Conservation (phyloP, 2,888 invertebrate genomes). For the Horisme vitalbata region DNA sequence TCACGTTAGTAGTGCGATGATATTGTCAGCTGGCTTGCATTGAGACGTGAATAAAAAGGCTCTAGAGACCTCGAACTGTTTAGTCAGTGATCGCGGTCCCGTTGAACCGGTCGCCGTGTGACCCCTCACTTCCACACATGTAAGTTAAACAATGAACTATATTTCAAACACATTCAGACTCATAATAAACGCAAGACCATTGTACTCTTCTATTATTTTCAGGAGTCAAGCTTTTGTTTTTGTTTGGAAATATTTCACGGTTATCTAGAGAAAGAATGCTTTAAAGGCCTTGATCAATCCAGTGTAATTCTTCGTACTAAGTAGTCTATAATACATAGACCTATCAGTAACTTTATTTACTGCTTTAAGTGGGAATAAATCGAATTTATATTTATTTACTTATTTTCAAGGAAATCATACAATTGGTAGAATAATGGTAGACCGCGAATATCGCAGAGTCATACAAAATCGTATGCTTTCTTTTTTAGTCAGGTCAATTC, state of each 20-base stretch:
- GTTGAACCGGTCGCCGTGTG: conserved; percentile 62
- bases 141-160: conserved; percentile 44
- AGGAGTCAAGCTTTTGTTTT: too few species aligned
- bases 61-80: conserved; percentile 66
- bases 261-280: not conserved
- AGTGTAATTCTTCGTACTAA: not conserved
- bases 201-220: too few species aligned
- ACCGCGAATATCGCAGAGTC: too few species aligned
- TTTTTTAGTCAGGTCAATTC: not conserved
- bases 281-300: conserved; percentile 7
- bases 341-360: too few species aligned
- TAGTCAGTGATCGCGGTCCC: conserved; percentile 66
- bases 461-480: not conserved
- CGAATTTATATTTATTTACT: too few species aligned
- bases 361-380: too few species aligned
- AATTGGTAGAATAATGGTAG: too few species aligned
- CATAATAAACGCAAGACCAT: too few species aligned
- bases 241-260: too few species aligned
- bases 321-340: too few species aligned
- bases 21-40: conserved; percentile 29
- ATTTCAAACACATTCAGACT: too few species aligned
- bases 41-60: conserved; percentile 65
- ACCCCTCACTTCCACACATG: conserved; percentile 50
- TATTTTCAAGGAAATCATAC: too few species aligned
- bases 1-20: conserved; percentile 27